phyloP scores from a whole-genome alignment of 2,888 invertebrate genomes.

The Stegana nigrithorax region DNA sequence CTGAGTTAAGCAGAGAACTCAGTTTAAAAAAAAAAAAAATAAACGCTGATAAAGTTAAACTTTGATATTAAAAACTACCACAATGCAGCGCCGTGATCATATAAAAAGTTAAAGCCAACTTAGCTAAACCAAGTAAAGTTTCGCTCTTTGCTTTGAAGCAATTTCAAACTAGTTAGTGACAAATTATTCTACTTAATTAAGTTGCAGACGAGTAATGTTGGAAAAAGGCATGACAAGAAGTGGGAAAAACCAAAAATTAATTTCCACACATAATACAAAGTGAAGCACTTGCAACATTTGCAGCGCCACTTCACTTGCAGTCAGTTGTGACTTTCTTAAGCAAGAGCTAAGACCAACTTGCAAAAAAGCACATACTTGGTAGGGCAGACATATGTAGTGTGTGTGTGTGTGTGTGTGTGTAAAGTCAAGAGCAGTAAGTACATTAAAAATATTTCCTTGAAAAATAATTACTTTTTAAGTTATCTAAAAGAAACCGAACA shows the following conservation, averaged over 20 bases:
- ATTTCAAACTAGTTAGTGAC: slow-evolving; percentile 19
- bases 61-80: no score
- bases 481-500: slow-evolving; percentile 1
- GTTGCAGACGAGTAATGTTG: slow-evolving; percentile 11
- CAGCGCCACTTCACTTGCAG: background rate
- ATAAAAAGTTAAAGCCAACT: no score
- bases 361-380: background rate
- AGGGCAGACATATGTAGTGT: background rate
- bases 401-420: background rate
- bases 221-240: background rate
- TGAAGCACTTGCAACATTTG: background rate
- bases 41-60: no score
- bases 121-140: no score
- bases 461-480: slow-evolving; percentile 18
- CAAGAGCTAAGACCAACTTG: background rate
- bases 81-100: no score
- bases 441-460: slow-evolving; percentile 16
- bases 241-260: slow-evolving; percentile 15
- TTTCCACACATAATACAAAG: slow-evolving; percentile 10
- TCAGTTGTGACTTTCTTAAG: slow-evolving; percentile 1
- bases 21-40: no score
- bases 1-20: no score
- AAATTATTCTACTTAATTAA: slow-evolving; percentile 20
- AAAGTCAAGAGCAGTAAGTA: slow-evolving; percentile 13
- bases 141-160: slow-evolving; percentile 2